A percentile compares a stretch with the other conserved stretches of the same genome.
Evolutionary conservation across 2,113 vertebrate species (phyloP).

Genomic region (Gymnarchus niloticus): DNA sequence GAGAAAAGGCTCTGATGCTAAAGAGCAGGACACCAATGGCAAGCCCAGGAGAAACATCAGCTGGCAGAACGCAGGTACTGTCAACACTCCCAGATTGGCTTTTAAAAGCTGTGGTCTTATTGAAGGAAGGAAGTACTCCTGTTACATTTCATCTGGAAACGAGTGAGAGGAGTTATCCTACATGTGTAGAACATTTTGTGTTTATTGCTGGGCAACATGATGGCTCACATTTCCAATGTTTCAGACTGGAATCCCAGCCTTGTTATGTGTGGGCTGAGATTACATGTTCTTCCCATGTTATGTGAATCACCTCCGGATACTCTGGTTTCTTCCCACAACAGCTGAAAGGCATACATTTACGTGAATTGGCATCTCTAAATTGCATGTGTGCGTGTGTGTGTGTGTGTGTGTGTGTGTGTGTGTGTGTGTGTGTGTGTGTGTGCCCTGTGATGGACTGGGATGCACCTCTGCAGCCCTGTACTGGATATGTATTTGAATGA

Average conservation of each 20-base stretch:
- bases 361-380: background rate
- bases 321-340: background rate
- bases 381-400: background rate
- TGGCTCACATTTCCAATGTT: background rate
- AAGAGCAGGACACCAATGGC: constrained; percentile 62
- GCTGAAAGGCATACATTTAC: background rate
- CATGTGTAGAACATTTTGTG: background rate
- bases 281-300: background rate
- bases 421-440: background rate
- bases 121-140: background rate
- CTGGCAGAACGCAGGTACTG: constrained; percentile 82
- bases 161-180: background rate
- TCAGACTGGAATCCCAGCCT: background rate
- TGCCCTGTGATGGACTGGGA: background rate
- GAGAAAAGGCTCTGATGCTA: constrained; percentile 69
- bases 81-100: constrained; percentile 20
- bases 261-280: background rate
- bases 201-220: background rate
- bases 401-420: background rate
- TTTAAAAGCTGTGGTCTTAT: background rate
- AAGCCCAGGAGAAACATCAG: constrained; percentile 72
- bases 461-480: background rate
- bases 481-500: background rate
- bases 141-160: background rate
- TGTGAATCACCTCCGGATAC: background rate